phyloP scores from a whole-genome alignment of 2,797 vertebrate species.

The Melanotaenia parkinsoni region DNA sequence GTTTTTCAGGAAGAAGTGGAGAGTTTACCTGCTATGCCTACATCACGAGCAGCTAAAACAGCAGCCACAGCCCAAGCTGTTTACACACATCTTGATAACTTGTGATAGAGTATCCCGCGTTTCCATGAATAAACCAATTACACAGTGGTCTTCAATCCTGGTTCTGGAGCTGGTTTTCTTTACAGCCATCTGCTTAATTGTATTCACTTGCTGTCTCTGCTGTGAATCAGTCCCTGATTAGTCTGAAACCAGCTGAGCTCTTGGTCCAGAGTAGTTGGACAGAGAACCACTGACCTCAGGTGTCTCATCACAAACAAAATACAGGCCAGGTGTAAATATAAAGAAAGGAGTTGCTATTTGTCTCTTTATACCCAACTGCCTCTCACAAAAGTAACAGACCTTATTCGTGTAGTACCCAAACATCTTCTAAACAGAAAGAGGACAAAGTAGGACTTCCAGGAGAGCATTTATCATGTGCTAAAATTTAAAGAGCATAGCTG shows the following conservation, averaged over 20 bases:
- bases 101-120: slow-evolving; percentile 54
- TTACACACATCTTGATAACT: slow-evolving; percentile 65
- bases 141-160: slow-evolving; percentile 57
- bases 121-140: slow-evolving; percentile 68
- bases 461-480: slow-evolving; percentile 38
- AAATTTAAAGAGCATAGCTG: slow-evolving; percentile 55
- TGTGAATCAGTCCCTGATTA: slow-evolving; percentile 60
- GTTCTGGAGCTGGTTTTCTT: slow-evolving; percentile 46
- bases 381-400: slow-evolving; percentile 23
- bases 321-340: slow-evolving; percentile 20
- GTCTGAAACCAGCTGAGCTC: slow-evolving; percentile 35
- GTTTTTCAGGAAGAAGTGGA: slow-evolving; percentile 56
- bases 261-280: slow-evolving; percentile 28
- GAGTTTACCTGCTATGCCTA: slow-evolving; percentile 42
- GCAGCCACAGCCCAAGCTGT: slow-evolving; percentile 39
- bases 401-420: slow-evolving; percentile 19
- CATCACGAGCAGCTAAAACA: slow-evolving; percentile 29
- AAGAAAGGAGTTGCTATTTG: slow-evolving; percentile 24
- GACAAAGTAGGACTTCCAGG: slow-evolving; percentile 19
- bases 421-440: slow-evolving; percentile 18
- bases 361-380: slow-evolving; percentile 24
- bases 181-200: slow-evolving; percentile 52
- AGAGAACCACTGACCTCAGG: slow-evolving; percentile 52
- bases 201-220: slow-evolving; percentile 43
- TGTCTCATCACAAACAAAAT: slow-evolving; percentile 41